Percentiles rank a stretch among this genome's conserved stretches.
Conservation (phyloP, 2,797 vertebrate species). For the Antennarius maculatus region DNA sequence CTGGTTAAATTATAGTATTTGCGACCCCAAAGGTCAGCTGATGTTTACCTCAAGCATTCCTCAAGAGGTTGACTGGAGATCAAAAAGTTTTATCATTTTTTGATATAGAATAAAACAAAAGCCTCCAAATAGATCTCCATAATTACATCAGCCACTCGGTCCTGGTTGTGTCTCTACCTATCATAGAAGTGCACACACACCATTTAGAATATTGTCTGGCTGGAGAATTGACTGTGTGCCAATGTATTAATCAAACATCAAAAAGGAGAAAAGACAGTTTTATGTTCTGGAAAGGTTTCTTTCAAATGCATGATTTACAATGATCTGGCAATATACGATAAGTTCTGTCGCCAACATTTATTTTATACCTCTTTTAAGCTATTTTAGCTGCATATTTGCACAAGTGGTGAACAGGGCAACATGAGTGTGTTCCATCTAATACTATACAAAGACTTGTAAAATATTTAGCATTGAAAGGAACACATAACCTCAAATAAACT, state of each 20-base stretch:
- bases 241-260: constrained; percentile 52
- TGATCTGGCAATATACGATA: constrained; percentile 29
- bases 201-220: constrained; percentile 36
- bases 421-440: not conserved
- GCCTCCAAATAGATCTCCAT: constrained; percentile 33
- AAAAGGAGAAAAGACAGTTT: constrained; percentile 28
- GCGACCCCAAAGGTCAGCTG: constrained; percentile 23
- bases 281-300: constrained; percentile 32
- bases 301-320: constrained; percentile 50
- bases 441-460: not conserved
- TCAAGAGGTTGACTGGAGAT: constrained; percentile 26
- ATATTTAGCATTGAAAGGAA: no score
- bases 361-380: not conserved
- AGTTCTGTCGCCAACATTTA: constrained; percentile 10
- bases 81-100: constrained; percentile 20
- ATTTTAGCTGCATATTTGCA: not conserved
- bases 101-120: constrained; percentile 27
- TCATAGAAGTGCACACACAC: constrained; percentile 28
- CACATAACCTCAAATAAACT: constrained; percentile 9
- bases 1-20: constrained; percentile 20
- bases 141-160: constrained; percentile 26
- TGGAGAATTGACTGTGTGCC: constrained; percentile 33
- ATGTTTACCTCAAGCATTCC: constrained; percentile 16
- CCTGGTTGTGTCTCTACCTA: constrained; percentile 23
- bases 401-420: not conserved